Conservation (phyloP, 2,888 invertebrate genomes). For the Carcina quercana region DNA sequence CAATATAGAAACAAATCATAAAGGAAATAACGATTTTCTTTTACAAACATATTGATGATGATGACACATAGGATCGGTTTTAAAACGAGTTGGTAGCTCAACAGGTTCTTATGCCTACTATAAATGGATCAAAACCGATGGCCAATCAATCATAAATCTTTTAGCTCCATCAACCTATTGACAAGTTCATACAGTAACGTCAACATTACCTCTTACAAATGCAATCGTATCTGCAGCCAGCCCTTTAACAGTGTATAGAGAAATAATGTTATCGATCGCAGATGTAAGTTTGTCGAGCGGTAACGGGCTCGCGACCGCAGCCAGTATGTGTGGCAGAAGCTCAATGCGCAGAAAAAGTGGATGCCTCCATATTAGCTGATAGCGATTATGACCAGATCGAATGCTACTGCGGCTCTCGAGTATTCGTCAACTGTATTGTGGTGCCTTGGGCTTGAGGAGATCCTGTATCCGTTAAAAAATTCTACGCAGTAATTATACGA, state of each 20-base stretch:
- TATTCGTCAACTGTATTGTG: slow-evolving; percentile 10
- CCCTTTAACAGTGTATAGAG: too few species aligned
- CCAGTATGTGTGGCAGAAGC: slow-evolving; percentile 47
- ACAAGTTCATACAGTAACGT: slow-evolving; percentile 14
- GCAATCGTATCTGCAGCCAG: too few species aligned
- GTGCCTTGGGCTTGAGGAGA: background rate
- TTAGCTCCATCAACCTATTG: slow-evolving; percentile 7
- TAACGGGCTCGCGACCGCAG: slow-evolving; percentile 48
- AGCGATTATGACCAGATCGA: slow-evolving; percentile 48
- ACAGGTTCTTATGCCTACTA: too few species aligned
- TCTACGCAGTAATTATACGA: too few species aligned
- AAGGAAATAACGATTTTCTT: too few species aligned
- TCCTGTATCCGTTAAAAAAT: background rate
- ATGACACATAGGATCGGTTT: too few species aligned
- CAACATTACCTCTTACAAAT: slow-evolving; percentile 1
- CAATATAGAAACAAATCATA: too few species aligned
- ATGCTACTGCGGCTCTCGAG: slow-evolving; percentile 11
- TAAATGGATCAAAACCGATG: too few species aligned
- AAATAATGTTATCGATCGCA: too few species aligned
- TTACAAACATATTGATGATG: too few species aligned
- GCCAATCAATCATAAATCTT: too few species aligned
- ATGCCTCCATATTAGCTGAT: slow-evolving; percentile 43
- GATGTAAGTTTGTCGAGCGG: slow-evolving; percentile 13
- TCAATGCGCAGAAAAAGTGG: slow-evolving; percentile 39
- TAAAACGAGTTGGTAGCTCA: too few species aligned